These are phyloP conservation scores for Rhinichthys osculus DNA, from an alignment of 2,797 vertebrate species.

Conservation along the genomic window DNA sequence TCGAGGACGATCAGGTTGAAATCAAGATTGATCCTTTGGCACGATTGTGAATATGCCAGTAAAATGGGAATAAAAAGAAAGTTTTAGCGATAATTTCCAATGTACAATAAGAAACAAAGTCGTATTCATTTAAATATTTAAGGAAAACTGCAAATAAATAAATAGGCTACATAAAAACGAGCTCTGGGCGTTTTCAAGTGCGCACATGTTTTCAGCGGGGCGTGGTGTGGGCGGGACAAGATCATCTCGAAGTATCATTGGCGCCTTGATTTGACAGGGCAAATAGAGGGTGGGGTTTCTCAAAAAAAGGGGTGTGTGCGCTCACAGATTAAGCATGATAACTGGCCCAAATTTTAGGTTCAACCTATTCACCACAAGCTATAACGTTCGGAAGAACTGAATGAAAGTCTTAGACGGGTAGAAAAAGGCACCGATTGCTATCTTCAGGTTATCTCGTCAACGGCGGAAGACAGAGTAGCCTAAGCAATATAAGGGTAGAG, in stretches of 20 bases:
- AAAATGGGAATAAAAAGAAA: neutral
- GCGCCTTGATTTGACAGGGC: slow-evolving; percentile 24
- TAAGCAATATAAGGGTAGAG: neutral
- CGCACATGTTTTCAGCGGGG: slow-evolving; percentile 64
- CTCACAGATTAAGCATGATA: slow-evolving; percentile 59
- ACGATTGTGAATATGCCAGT: neutral
- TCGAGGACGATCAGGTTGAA: neutral
- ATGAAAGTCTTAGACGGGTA: neutral
- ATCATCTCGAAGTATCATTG: slow-evolving; percentile 42
- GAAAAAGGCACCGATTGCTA: neutral
- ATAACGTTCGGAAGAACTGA: neutral
- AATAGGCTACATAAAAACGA: neutral
- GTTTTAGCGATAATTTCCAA: neutral
- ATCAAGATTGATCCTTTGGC: neutral
- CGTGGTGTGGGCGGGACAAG: slow-evolving; percentile 53
- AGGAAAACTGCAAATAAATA: neutral
- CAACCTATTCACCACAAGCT: slow-evolving; percentile 63
- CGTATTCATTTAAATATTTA: neutral
- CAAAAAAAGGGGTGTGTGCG: slow-evolving; percentile 67
- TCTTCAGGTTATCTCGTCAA: neutral
- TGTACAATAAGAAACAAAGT: neutral
- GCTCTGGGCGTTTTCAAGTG: slow-evolving; percentile 35
- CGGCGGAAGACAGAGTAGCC: neutral
- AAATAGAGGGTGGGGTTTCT: slow-evolving; percentile 65
- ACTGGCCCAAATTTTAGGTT: slow-evolving; percentile 53